A percentile compares a stretch with the other conserved stretches of the same genome.
These are phyloP conservation scores for Notospermus geniculatus DNA, from an alignment of 1,140 invertebrate species.

Conservation along the genomic window DNA sequence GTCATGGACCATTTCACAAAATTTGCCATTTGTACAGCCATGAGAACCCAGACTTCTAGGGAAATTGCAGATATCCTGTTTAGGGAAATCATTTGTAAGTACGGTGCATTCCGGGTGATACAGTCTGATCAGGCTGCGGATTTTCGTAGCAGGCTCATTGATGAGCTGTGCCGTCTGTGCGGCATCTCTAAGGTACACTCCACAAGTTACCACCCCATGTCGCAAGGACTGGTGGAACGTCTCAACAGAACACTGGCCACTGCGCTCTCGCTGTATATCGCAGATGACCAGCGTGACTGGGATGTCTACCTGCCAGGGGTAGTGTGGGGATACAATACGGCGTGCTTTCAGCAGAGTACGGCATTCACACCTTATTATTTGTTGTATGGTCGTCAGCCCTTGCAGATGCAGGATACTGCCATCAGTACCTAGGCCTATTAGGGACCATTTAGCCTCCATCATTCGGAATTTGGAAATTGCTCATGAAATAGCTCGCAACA, in stretches of 20 bases:
- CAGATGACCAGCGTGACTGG: slow-evolving; percentile 2
- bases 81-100: not conserved
- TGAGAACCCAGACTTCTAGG: not conserved
- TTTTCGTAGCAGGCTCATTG: not conserved
- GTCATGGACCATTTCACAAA: slow-evolving; percentile 26
- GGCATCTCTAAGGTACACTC: not conserved
- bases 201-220: not conserved
- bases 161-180: not conserved
- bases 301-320: not conserved
- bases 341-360: not conserved
- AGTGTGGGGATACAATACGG: no score
- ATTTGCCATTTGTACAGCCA: slow-evolving; percentile 23
- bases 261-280: not conserved
- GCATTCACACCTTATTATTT: slow-evolving; percentile 3
- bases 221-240: not conserved
- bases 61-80: not conserved
- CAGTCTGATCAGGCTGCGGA: not conserved
- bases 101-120: not conserved
- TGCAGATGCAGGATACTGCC: not conserved
- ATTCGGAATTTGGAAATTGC: slow-evolving; percentile 2
- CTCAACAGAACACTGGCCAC: slow-evolving; percentile 3
- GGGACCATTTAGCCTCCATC: not conserved
- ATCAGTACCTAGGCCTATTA: not conserved
- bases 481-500: not conserved
- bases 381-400: not conserved